Evolutionary conservation across 2,888 invertebrate species (phyloP).

Genomic region (Neoaliturus tenellus): DNA sequence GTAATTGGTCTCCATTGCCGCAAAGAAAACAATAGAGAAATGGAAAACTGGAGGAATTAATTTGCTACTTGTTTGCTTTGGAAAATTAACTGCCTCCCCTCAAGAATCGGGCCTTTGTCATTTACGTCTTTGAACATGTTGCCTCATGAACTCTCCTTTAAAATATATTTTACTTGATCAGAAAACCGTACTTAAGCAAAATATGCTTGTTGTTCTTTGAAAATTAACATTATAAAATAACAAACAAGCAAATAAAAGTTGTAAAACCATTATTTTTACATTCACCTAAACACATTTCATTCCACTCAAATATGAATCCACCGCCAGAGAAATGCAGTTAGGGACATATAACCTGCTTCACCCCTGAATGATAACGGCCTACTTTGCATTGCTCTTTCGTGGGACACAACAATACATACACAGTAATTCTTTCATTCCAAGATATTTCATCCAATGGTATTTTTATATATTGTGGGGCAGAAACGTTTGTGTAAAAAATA

Average conservation of each 20-base stretch:
- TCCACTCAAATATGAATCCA: not conserved
- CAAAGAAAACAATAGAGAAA: conserved; percentile 66
- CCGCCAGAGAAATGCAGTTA: not conserved
- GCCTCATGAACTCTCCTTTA: not conserved
- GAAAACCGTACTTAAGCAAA: too few relatives aligned
- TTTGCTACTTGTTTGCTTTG: conserved; percentile 66
- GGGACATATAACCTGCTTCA: not conserved
- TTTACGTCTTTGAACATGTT: not conserved
- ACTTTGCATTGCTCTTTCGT: not conserved
- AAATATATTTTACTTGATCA: too few relatives aligned
- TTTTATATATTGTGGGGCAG: too few relatives aligned
- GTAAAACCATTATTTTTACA: too few relatives aligned
- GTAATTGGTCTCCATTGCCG: conserved; percentile 38
- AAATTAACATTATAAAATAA: too few relatives aligned
- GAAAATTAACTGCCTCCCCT: conserved; percentile 62
- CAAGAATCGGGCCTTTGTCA: not conserved
- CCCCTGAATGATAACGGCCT: not conserved
- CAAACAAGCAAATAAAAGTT: too few relatives aligned
- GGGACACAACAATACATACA: too few relatives aligned
- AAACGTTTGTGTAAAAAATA: too few relatives aligned
- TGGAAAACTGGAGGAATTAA: conserved; percentile 66
- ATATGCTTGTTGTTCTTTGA: too few relatives aligned
- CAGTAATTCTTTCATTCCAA: too few relatives aligned
- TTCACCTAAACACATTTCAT: too few relatives aligned
- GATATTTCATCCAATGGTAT: too few relatives aligned